phyloP scores from a whole-genome alignment of 2,113 vertebrate species.

The Sapayoa aenigma region DNA sequence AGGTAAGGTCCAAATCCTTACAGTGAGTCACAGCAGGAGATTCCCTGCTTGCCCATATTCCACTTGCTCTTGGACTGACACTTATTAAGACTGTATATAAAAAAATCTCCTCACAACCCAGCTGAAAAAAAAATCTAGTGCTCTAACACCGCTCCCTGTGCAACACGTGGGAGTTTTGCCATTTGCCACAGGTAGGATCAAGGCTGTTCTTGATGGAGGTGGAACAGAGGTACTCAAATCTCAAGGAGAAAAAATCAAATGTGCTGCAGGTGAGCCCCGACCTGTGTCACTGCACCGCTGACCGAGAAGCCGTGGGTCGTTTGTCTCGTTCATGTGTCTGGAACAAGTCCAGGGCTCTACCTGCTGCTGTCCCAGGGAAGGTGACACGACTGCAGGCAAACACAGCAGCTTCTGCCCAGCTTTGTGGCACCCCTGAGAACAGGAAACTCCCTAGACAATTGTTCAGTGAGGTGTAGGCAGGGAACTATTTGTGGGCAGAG shows the following conservation, averaged over 20 bases:
- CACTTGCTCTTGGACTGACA: background rate
- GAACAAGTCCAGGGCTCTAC: rapidly evolving
- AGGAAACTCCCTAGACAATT: slow-evolving; percentile 53
- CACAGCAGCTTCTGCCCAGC: background rate
- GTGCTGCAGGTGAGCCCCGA: background rate
- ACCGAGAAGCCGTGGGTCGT: rapidly evolving
- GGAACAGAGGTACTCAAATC: background rate
- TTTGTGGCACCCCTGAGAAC: slow-evolving; percentile 26
- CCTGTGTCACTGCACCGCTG: background rate
- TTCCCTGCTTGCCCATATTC: background rate
- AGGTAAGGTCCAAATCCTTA: background rate
- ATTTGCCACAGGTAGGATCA: background rate
- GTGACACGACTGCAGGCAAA: background rate
- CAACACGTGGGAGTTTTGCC: background rate
- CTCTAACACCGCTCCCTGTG: background rate
- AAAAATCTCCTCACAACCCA: background rate
- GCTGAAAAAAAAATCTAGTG: background rate
- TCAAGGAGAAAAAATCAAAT: background rate
- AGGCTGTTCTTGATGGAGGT: background rate
- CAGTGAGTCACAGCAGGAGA: background rate
- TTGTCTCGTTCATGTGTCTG: background rate
- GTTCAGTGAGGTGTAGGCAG: slow-evolving; percentile 24
- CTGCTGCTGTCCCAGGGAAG: background rate
- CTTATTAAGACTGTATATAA: background rate
- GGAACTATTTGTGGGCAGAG: slow-evolving; percentile 18